Percentiles rank a stretch among this genome's conserved stretches.
Evolutionary conservation across 2,113 vertebrate species (phyloP).

Genomic region (Electrona antarctica): DNA sequence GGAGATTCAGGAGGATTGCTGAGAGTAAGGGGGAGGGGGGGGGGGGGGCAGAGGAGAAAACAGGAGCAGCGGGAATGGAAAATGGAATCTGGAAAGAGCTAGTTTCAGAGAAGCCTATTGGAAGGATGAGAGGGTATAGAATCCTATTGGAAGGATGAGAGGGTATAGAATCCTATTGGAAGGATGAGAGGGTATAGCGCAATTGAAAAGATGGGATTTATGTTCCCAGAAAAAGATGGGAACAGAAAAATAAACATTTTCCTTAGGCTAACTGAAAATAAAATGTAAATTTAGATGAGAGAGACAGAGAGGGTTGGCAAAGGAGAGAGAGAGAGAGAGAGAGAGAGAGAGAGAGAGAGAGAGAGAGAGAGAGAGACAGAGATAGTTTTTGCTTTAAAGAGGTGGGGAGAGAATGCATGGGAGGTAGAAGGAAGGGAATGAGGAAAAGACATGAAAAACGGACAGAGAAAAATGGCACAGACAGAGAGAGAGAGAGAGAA

Average conservation of each 20-base stretch:
- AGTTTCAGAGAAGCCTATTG: too few species aligned
- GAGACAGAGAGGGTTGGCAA: constrained; percentile 3
- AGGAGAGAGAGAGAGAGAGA: background rate
- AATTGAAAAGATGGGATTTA: too few species aligned
- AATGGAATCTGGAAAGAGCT: too few species aligned
- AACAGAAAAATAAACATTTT: background rate
- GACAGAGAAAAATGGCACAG: background rate
- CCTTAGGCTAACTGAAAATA: constrained; percentile 20
- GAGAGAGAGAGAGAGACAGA: background rate
- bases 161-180: too few species aligned
- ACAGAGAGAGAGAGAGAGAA: constrained; percentile 14
- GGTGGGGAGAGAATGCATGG: too few species aligned
- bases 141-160: too few species aligned
- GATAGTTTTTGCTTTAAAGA: too few species aligned
- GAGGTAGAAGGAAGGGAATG: constrained; percentile 5
- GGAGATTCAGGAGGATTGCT: constrained; percentile 26
- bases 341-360: background rate
- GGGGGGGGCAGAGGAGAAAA: background rate
- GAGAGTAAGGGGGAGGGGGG: constrained; percentile 8
- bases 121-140: too few species aligned
- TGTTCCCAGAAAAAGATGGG: background rate
- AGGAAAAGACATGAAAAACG: too few species aligned
- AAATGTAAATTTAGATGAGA: constrained; percentile 37
- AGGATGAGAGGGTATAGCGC: too few species aligned
- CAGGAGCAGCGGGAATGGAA: too few species aligned